Base-by-base conservation (phyloP, 1,140 invertebrate genomes). In the Proales similis region DNA sequence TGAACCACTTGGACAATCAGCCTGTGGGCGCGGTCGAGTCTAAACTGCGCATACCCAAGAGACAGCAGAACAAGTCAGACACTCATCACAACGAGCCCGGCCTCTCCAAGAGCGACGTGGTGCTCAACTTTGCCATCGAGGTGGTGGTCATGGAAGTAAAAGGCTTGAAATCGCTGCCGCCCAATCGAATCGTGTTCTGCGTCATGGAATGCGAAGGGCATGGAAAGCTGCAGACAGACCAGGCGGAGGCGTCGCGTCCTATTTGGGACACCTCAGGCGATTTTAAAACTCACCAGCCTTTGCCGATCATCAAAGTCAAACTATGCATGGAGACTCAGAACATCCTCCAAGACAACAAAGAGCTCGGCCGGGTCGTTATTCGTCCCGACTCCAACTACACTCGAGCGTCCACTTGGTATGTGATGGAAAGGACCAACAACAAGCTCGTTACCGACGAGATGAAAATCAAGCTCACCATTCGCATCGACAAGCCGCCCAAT, bases 131-230 rank as follows among this genome's bases (percentile, higher is more conserved):
- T 79, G 87, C 90, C 72, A 80, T 97, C 63, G 92, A 96, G 84
- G 87, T 91, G 60, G 84, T 94, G 69, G 92, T 98, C 33, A 94
- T 96, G 85, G 94, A 99, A 80, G 93, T 98, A 45, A 92, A 95
- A 77, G 91, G 91, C 64, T 80, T 99, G 38, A 97, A 96, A 77
- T 93, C 90, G 30, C 78, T 98, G 66, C 85, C 91, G 66, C 85
- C 90, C 12, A 97, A 93, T 80, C 83, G 92, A 71, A 95, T 98
- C 70, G 92, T 99, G 27, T 99, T 98, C 79, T 98, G 95, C 76
- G 98, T 93, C 20, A 98, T 99, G 95, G 94, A 99, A 80, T 91
- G 97, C 1, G 93, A 98, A 65, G 77, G 77, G 26, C 90, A 91
- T 36, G 91, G 96, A 72, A 98, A 98, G 76, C 78, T 98, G 33